Percentiles rank a stretch among this genome's conserved stretches.
Evolutionary conservation across 2,797 vertebrate species (phyloP).

Genomic region (Apogon talboti): DNA sequence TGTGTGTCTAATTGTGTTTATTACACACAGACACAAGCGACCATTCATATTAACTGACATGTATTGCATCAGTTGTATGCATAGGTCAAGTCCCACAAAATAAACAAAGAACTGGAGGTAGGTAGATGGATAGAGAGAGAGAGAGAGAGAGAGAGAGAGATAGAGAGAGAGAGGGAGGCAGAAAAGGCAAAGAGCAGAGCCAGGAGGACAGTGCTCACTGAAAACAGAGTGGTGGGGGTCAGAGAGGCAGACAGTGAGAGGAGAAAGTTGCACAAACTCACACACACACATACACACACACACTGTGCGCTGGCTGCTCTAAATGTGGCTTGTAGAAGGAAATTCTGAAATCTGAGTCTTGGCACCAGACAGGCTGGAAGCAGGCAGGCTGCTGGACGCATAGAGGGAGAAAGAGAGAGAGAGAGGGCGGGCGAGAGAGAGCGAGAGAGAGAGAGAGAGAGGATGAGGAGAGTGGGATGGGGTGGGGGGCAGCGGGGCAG

Average conservation of each 20-base stretch:
- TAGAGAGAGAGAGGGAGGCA: conserved; percentile 1
- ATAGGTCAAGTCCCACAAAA: conserved; percentile 41
- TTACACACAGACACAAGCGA: conserved; percentile 45
- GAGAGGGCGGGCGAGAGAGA: conserved; percentile 17
- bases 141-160: background rate
- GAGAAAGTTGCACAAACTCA: conserved; percentile 63
- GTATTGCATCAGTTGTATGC: conserved; percentile 38
- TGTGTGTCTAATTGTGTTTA: conserved; percentile 57
- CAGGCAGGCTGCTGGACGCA: conserved; percentile 79
- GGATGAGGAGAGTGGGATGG: background rate
- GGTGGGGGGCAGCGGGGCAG: conserved; percentile 55
- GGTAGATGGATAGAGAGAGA: conserved; percentile 41
- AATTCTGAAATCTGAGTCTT: conserved; percentile 92
- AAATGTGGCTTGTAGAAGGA: conserved; percentile 91
- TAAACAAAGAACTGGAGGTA: conserved; percentile 46
- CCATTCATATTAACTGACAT: conserved; percentile 45
- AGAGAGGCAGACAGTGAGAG: conserved; percentile 57
- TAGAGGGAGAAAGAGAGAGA: conserved; percentile 54
- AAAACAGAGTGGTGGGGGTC: conserved; percentile 52
- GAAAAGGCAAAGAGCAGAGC: conserved; percentile 45
- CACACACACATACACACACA: conserved; percentile 19
- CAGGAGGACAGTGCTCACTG: conserved; percentile 54
- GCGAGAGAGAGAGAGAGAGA: conserved; percentile 11
- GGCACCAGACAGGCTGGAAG: conserved; percentile 95
- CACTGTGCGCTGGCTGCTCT: conserved; percentile 80